Base-by-base conservation (phyloP, 2,113 vertebrate genomes). In the Osmerus eperlanus region DNA sequence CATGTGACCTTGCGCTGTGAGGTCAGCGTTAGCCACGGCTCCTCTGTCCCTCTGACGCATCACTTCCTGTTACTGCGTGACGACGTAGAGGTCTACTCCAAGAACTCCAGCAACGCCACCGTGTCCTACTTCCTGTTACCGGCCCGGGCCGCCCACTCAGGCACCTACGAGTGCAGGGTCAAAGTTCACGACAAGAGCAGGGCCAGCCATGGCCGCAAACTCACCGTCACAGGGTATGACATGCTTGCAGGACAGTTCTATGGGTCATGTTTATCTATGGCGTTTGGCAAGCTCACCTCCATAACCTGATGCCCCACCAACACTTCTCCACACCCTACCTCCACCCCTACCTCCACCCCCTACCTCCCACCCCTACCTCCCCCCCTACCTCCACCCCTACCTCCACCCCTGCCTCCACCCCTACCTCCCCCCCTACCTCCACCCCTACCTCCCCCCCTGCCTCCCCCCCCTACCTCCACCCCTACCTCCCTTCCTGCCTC, bases 141-240 rank as follows among this genome's bases (percentile, higher is more conserved):
- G 0, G 90, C 88, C 76, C 79, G 90, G 41, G 88, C 84, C 1
- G 87, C 78, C 0, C 76, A 91, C 81, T 88, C 92, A 0, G 92
- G 91, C 0, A 75, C 0, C 14, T 92, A 91, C 28, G 71, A 74
- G 9, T 93, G 92, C 73, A 23, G 19, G 1, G 87, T 93, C 53
- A 76, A 23, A 3, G 81, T 90, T 13, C 59, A 70, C 25, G 51
- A 70, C 5, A 89, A 86, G 68, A 54, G n/a, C 11, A 83, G 15
- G 56, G 3, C 2, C 0, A 88, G 86, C 36, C 0, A 21, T 0
- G 0, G 0, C 2, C 32, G 59, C n/a, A 18, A 0, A 41, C 70
- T 88, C 14, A 67, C 14, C 58, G 84, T 86, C 1, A 16, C 62
- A 81, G n/a, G 92, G 92, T 92, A 80, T 3, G 13, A 51, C 41